Evolutionary conservation across 1,140 invertebrate species (phyloP).

Genomic region (Magallana angulata): DNA sequence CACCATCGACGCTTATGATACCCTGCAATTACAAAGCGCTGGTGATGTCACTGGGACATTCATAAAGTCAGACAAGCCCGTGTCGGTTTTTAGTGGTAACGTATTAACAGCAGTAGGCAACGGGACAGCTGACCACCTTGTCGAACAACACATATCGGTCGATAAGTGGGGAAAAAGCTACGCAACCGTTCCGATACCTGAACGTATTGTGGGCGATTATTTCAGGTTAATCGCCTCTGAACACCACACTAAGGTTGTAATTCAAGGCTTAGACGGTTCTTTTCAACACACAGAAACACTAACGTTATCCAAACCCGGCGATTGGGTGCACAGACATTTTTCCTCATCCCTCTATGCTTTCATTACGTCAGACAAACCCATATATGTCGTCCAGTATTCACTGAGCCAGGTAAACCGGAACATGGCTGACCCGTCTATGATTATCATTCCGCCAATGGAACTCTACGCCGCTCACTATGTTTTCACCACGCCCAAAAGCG

Average conservation of each 20-base stretch:
- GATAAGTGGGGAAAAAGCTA: conserved; percentile 68
- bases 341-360: conserved; percentile 44
- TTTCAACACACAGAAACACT: background rate
- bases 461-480: conserved; percentile 38
- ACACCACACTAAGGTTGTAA: conserved; percentile 49
- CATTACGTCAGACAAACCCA: conserved; percentile 55
- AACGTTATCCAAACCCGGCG: conserved; percentile 39
- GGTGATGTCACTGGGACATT: conserved; percentile 67
- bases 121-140: conserved; percentile 65
- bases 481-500: conserved; percentile 28
- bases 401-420: conserved; percentile 38
- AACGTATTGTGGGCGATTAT: conserved; percentile 62
- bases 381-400: conserved; percentile 59
- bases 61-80: conserved; percentile 58
- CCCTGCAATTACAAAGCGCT: conserved; percentile 56
- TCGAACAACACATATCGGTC: conserved; percentile 65
- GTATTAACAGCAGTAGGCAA: conserved; percentile 54
- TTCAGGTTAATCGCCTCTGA: conserved; percentile 64
- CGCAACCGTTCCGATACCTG: conserved; percentile 62
- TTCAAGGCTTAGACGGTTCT: conserved; percentile 30
- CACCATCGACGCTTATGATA: conserved; percentile 58
- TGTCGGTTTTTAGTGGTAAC: conserved; percentile 67
- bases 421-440: conserved; percentile 34
- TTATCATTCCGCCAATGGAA: conserved; percentile 41
- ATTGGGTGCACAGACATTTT: conserved; percentile 44